Evolutionary conservation across 2,797 vertebrate species (phyloP), one percentile per base, ranked within the genome.

Genomic region (Sebastes diaconus): DNA sequence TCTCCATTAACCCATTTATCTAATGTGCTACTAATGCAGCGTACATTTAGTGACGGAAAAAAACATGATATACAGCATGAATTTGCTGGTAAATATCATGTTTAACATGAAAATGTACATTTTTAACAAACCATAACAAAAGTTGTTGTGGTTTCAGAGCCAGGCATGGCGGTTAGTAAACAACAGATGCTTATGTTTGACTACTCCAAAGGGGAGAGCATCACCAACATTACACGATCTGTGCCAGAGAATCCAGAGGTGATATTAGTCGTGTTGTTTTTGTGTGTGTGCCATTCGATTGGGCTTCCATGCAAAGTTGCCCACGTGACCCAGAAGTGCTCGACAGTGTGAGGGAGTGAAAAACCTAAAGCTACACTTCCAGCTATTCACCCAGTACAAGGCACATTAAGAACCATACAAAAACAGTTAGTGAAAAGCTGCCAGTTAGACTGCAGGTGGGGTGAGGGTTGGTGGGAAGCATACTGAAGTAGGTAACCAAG

Each of bases 391-490:
- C 68, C 68, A 80, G 71, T 22, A 65, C 57, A 80, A 81, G 79
- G 80, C 76, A 80, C 60, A 85, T 75, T 76, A 77, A 85, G 29
- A 86, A 80, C 63, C 69, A 63, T 60, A 84, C 50, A 80, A 76
- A 70, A 73, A 32, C 24, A 22, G 88, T 93, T 92, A 90, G 91
- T 92, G 87, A 42, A 54, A 79, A 80, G 80, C 84, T 90, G 81
- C 79, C 79, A 75, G 88, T 87, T 86, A 90, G 85, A 79, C 50
- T 60, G 84, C 73, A 81, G 77, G 65, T 89, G 79, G 27, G 24
- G 72, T 61, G 11, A 27, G 71, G 25, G 34, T 1, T 85, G 59
- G 78, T 64, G 72, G 68, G 71, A 80, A 67, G 80, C 75, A 46
- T 13, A 54, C 42, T 46, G 36, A 0, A 14, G 63, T 39, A 65